Evolutionary conservation across 2,113 vertebrate genomes (phyloP).

Genomic region (Ascaphus truei): DNA sequence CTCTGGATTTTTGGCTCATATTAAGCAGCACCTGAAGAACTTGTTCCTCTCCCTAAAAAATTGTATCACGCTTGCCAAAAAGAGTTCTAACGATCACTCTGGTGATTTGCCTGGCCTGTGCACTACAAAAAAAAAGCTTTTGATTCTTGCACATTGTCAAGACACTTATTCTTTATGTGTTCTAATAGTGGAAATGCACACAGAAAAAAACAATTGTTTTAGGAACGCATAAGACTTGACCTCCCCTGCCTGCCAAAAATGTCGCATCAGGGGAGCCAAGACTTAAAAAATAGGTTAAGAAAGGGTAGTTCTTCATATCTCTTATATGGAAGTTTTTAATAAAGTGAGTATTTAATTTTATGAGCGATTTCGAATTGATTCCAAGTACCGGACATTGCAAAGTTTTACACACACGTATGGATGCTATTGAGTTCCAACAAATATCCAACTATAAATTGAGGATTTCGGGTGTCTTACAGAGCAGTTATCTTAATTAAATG

Average conservation of each 20-base stretch:
- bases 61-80: no score
- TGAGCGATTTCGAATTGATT: not conserved
- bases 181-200: not conserved
- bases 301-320: not conserved
- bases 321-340: conserved; percentile 9
- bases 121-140: no score
- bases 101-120: no score
- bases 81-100: no score
- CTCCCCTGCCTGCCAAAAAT: not conserved
- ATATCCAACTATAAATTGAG: not conserved
- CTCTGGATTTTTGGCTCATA: no score
- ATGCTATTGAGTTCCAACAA: not conserved
- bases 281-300: not conserved
- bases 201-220: not conserved
- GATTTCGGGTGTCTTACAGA: not conserved
- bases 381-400: not conserved
- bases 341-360: not conserved
- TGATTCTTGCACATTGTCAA: no score
- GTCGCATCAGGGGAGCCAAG: not conserved
- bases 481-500: not conserved
- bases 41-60: no score
- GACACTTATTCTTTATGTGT: no score
- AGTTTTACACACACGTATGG: not conserved
- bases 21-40: no score
- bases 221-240: not conserved